phyloP scores from a whole-genome alignment of 2,113 vertebrate genomes.

The Excalfactoria chinensis region DNA sequence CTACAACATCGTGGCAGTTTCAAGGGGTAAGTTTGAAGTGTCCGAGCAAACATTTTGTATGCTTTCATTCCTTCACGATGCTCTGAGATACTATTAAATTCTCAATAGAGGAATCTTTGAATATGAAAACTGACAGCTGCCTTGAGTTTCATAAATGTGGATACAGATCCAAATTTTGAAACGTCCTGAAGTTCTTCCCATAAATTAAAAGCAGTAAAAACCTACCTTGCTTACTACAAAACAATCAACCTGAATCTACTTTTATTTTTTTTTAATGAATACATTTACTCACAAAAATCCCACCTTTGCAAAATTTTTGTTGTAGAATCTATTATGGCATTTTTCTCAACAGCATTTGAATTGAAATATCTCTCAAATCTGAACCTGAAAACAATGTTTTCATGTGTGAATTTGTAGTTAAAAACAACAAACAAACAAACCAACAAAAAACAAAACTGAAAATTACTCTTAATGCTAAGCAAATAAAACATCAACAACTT shows the following conservation, averaged over 20 bases:
- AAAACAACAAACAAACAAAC: not conserved
- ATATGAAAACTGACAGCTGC: conserved; percentile 40
- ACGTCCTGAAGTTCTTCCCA: conserved; percentile 31
- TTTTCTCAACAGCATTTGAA: not conserved
- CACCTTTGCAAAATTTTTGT: conserved; percentile 9
- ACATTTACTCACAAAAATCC: conserved; percentile 7
- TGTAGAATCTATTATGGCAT: not conserved
- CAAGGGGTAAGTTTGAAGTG: not conserved
- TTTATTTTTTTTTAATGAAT: not conserved
- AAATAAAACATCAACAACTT: not conserved
- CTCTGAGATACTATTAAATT: not conserved
- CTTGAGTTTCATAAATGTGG: conserved; percentile 29
- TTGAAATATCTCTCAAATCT: not conserved
- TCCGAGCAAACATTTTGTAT: not conserved
- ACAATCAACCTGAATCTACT: not conserved
- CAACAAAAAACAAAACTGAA: not conserved
- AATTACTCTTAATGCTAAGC: not conserved
- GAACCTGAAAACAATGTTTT: not conserved
- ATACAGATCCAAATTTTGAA: conserved; percentile 39
- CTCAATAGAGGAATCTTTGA: not conserved
- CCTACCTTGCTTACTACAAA: conserved; percentile 3
- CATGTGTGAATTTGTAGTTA: not conserved
- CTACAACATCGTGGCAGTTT: not conserved
- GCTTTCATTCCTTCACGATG: not conserved
- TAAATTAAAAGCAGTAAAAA: conserved; percentile 29